Evolutionary conservation across 2,113 vertebrate genomes (phyloP), one percentile per base, ranked within the genome.

Genomic region (Thermophis baileyi): DNA sequence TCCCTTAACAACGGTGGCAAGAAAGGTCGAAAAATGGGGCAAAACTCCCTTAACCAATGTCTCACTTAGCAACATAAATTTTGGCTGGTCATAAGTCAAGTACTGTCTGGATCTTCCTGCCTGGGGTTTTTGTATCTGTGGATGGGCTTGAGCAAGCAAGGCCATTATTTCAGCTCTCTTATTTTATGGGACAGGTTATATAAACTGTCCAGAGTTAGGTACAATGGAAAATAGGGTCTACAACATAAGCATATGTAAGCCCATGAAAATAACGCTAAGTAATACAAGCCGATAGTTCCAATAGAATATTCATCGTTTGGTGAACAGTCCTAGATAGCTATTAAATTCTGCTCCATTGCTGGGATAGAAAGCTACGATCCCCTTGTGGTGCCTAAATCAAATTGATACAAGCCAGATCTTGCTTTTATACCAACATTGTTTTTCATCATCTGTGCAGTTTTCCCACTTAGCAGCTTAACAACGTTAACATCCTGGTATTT

Each of bases 401-500:
- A 94, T 95, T 95, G 25, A 7, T 25, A 92, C 86, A 95, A 57
- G 94, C 20, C 69, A 60, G 94, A 88, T 92, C 89, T 87, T 96
- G 85, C 95, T 96, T 94, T 92, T 93, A 18, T 63, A 94, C 93
- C 96, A 91, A 92, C 95, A 94, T 96, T 96, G 95, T 94, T 94
- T 93, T 96, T 97, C 93, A 93, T 91, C 93, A 91, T 93, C 63
- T 74, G 5, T 88, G 85, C 81, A 88, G 94, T 88, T 94, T 97
- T 97, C 95, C 94, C 97, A 85, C 91, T 94, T 92, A 92, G 85
- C 94, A 93, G 94, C 92, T 97, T 97, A 95, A 96, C 95, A 95
- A 92, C 90, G 91, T 94, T 94, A 97, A 97, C 94, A 92, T 55
- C 95, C 90, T 30, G 89, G 44, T 94, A 87, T 94, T 94, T 93